phyloP scores from a whole-genome alignment of 1,140 invertebrate species.

The Drosophila seguyi region DNA sequence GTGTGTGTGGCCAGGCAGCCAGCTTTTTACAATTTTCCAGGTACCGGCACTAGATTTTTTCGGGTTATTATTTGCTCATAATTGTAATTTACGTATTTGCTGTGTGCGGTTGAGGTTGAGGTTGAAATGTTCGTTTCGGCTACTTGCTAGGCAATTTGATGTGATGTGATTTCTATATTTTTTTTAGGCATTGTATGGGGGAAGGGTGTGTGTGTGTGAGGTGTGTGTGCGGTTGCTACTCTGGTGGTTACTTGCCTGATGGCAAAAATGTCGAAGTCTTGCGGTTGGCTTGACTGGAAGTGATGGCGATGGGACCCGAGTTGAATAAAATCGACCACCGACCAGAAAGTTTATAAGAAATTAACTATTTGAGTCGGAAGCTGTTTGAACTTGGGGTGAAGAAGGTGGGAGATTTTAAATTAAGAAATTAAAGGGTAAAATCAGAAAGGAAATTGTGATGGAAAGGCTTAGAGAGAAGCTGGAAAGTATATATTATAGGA shows the following conservation, averaged over 20 bases:
- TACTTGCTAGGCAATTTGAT: slow-evolving; percentile 72
- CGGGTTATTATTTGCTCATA: slow-evolving; percentile 82
- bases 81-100: slow-evolving; percentile 83
- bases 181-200: slow-evolving; percentile 13
- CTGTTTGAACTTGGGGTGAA: slow-evolving; percentile 3
- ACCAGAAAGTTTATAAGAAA: slow-evolving; percentile 15
- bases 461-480: background rate
- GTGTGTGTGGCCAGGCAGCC: slow-evolving; percentile 13
- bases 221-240: slow-evolving; percentile 37
- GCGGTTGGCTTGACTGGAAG: slow-evolving; percentile 35
- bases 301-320: slow-evolving; percentile 23
- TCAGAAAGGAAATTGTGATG: too few relatives aligned
- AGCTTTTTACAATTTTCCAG: slow-evolving; percentile 72
- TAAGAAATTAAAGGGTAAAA: background rate
- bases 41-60: slow-evolving; percentile 64
- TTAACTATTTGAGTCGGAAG: slow-evolving; percentile 18
- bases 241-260: slow-evolving; percentile 33
- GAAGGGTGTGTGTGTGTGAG: slow-evolving; percentile 2
- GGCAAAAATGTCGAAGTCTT: slow-evolving; percentile 39
- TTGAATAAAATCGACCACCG: slow-evolving; percentile 18
- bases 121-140: slow-evolving; percentile 44
- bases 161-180: slow-evolving; percentile 77
- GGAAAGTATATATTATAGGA: background rate
- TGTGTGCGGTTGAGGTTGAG: slow-evolving; percentile 44
- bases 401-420: background rate